These are phyloP conservation scores for Menidia beryllina DNA, from an alignment of 2,113 vertebrate species.

Conservation along the genomic window DNA sequence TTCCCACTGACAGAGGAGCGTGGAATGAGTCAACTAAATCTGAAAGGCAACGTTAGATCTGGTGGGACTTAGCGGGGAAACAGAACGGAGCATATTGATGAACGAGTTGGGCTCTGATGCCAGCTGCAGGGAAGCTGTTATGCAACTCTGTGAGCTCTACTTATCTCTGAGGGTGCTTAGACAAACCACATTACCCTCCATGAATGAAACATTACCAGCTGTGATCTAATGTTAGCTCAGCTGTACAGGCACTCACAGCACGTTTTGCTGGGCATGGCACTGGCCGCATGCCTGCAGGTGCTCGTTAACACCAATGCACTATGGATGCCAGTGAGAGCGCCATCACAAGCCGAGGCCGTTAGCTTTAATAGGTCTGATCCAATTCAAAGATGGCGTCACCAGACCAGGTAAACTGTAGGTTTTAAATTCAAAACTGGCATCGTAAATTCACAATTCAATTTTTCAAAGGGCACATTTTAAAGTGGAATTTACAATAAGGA, in stretches of 20 bases:
- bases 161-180: background rate
- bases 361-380: too few relatives aligned
- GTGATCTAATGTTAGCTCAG: constrained; percentile 6
- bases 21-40: too few relatives aligned
- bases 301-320: too few relatives aligned
- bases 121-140: background rate
- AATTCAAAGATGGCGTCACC: too few relatives aligned
- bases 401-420: too few relatives aligned
- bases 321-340: too few relatives aligned
- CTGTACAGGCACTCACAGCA: background rate
- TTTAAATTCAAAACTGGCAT: too few relatives aligned
- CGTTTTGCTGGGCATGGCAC: background rate
- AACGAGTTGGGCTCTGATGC: background rate
- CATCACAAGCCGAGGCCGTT: too few relatives aligned
- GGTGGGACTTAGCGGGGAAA: background rate
- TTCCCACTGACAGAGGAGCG: too few relatives aligned
- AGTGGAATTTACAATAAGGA: too few relatives aligned
- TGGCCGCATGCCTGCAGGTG: background rate
- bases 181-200: background rate
- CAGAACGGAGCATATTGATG: background rate
- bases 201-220: constrained; percentile 5
- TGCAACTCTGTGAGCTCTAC: background rate
- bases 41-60: background rate
- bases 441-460: too few relatives aligned
- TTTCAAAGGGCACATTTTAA: too few relatives aligned